A percentile compares a stretch with the other conserved stretches of the same genome.
Evolutionary conservation across 2,888 invertebrate genomes (phyloP).

Genomic region (Steinernema carpocapsae): DNA sequence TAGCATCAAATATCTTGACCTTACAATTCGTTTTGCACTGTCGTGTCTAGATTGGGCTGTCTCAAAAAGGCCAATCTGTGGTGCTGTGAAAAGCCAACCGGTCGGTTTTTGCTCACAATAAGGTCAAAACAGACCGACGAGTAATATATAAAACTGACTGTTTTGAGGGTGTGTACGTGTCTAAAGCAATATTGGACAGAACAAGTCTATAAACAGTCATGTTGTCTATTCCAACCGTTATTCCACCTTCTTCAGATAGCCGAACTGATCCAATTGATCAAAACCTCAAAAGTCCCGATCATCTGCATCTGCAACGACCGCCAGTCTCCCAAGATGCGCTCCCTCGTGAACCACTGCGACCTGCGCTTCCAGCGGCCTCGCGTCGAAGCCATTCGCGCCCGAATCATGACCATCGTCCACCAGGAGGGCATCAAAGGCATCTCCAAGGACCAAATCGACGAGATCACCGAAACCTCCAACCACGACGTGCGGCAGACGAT

Average conservation of each 20-base stretch:
- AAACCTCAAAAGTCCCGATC: constrained; percentile 83
- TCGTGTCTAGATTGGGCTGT: no score
- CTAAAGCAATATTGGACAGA: no score
- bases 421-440: constrained; percentile 82
- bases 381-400: constrained; percentile 78
- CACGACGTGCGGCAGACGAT: constrained; percentile 77
- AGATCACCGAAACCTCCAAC: constrained; percentile 81
- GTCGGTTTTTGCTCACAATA: no score
- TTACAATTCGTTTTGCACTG: no score
- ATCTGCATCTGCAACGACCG: constrained; percentile 98
- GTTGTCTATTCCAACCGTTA: no score
- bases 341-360: constrained; percentile 90
- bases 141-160: no score
- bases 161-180: no score
- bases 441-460: constrained; percentile 78
- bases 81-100: no score
- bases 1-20: no score
- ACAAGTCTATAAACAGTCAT: no score
- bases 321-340: constrained; percentile 78
- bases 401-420: constrained; percentile 87
- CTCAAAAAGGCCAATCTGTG: no score
- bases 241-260: constrained; percentile 72
- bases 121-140: no score
- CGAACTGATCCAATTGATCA: constrained; percentile 89
- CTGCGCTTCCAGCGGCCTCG: constrained; percentile 83